phyloP scores from a whole-genome alignment of 1,140 invertebrate species.

The Hylyphantes graminicola region DNA sequence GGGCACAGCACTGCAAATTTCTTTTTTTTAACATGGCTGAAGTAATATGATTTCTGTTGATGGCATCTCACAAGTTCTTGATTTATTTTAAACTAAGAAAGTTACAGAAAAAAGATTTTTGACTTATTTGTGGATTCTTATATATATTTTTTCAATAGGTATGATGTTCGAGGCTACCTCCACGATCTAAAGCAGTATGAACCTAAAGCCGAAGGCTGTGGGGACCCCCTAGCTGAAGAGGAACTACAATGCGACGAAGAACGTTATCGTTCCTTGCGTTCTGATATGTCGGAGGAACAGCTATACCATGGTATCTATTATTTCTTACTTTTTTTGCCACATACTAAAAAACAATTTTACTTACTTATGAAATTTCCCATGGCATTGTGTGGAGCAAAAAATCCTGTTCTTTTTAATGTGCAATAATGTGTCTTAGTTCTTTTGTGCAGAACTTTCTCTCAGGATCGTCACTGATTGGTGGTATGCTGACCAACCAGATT shows the following conservation, averaged over 20 bases:
- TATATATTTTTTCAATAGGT: constrained; percentile 73
- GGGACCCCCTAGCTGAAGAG: constrained; percentile 80
- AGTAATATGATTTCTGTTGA: too few relatives aligned
- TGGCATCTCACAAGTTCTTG: too few relatives aligned
- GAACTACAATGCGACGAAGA: constrained; percentile 92
- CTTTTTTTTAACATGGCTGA: too few relatives aligned
- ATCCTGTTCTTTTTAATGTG: constrained; percentile 3
- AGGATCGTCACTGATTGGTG: too few relatives aligned
- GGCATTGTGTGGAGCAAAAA: background rate
- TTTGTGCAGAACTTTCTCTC: constrained; percentile 41
- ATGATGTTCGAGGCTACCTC: constrained; percentile 92
- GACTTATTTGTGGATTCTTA: too few relatives aligned
- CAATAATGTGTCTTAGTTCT: constrained; percentile 58
- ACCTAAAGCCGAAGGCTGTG: constrained; percentile 67
- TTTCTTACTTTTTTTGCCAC: too few relatives aligned
- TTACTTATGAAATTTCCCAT: too few relatives aligned
- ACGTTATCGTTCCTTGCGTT: constrained; percentile 85
- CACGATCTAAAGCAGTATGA: constrained; percentile 81
- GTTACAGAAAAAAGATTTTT: too few relatives aligned
- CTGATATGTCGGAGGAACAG: constrained; percentile 86
- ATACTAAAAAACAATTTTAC: too few relatives aligned
- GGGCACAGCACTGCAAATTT: too few relatives aligned
- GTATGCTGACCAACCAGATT: too few relatives aligned
- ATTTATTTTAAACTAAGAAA: too few relatives aligned
- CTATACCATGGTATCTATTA: constrained; percentile 77